phyloP scores from a whole-genome alignment of 2,888 invertebrate species.

The Endotricha flammealis region DNA sequence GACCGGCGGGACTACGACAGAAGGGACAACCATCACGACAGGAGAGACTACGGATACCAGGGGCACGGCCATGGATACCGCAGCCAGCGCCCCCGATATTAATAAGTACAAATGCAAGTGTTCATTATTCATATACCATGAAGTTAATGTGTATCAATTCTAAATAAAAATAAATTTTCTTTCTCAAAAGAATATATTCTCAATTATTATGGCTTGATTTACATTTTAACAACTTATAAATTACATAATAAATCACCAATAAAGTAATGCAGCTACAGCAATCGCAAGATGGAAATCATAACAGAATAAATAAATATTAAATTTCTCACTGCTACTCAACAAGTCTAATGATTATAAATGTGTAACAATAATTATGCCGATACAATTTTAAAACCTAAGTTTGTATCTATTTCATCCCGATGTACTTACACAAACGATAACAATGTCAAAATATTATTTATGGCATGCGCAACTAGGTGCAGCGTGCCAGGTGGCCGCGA shows the following conservation, averaged over 20 bases:
- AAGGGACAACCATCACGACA: slow-evolving; percentile 19
- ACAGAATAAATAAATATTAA: slow-evolving; percentile 71
- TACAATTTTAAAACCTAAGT: slow-evolving; percentile 56
- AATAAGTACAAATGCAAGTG: slow-evolving; percentile 17
- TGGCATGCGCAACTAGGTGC: slow-evolving; percentile 27
- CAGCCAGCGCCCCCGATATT: slow-evolving; percentile 29
- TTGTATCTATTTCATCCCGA: slow-evolving; percentile 41
- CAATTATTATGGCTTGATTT: slow-evolving; percentile 79
- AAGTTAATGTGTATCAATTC: no score
- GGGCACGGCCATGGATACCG: slow-evolving; percentile 28
- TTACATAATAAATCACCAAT: slow-evolving; percentile 74
- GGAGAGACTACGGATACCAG: slow-evolving; percentile 19
- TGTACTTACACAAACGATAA: slow-evolving; percentile 58
- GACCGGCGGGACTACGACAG: slow-evolving; percentile 24
- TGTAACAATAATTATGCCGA: slow-evolving; percentile 75
- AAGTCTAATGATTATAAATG: slow-evolving; percentile 69
- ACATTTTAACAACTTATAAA: slow-evolving; percentile 77
- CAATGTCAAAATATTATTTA: slow-evolving; percentile 43
- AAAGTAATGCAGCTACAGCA: slow-evolving; percentile 72
- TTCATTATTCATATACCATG: slow-evolving; percentile 12
- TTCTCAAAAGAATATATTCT: slow-evolving; percentile 77
- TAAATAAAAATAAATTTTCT: slow-evolving; percentile 28
- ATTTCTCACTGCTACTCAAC: slow-evolving; percentile 74
- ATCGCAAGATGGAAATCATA: slow-evolving; percentile 61
- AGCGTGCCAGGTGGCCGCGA: slow-evolving; percentile 4